Percentiles rank a stretch among this genome's conserved stretches.
These are phyloP conservation scores for Piscicola geometra DNA, from an alignment of 2,888 invertebrate genomes.

Conservation along the genomic window DNA sequence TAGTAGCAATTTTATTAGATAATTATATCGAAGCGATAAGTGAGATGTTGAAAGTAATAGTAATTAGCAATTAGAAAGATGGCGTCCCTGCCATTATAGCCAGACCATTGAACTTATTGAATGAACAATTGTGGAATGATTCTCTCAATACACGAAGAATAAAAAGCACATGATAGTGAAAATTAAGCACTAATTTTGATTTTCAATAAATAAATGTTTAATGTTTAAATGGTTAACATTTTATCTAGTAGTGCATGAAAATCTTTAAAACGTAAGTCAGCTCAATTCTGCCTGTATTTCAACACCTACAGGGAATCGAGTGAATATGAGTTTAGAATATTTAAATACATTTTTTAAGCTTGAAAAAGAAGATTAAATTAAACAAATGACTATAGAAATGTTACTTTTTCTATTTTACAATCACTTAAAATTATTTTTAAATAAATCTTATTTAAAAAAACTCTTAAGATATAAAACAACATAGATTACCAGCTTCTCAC, in stretches of 20 bases:
- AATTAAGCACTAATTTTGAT: slow-evolving; percentile 12
- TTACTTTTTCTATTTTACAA: no score
- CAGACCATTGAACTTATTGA: no score
- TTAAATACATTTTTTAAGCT: no score
- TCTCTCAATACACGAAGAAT: slow-evolving; percentile 9
- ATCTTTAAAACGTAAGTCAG: slow-evolving; percentile 6
- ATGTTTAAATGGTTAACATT: background rate
- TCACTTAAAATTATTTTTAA: no score
- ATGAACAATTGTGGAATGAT: slow-evolving; percentile 16
- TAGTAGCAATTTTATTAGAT: no score
- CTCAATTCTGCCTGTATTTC: background rate
- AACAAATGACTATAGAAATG: background rate
- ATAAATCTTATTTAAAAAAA: no score
- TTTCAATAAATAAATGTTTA: background rate
- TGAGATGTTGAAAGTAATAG: no score
- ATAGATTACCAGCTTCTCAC: background rate
- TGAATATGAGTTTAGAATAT: no score
- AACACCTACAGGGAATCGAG: background rate
- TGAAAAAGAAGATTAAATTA: background rate
- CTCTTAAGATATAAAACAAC: background rate
- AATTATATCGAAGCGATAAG: no score
- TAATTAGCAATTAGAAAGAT: no score
- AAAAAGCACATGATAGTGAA: slow-evolving; percentile 15
- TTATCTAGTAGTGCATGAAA: background rate
- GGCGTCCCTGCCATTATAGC: no score